Percentiles rank a stretch among this genome's conserved stretches.
phyloP scores from a whole-genome alignment of 2,113 vertebrate species.

The Brachyistius frenatus region DNA sequence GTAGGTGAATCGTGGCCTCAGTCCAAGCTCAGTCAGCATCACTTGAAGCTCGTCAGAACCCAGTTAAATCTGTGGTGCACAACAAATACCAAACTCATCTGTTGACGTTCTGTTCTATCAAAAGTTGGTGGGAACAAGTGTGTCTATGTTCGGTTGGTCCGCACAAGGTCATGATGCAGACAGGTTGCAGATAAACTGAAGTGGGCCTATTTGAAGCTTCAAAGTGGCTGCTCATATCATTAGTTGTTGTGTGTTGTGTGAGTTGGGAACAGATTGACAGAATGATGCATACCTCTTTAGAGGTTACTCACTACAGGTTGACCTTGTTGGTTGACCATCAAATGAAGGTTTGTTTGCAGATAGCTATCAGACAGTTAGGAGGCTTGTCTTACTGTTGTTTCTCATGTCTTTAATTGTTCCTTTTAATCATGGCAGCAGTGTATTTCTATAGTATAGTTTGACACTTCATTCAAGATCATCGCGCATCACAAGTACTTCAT shows the following conservation, averaged over 20 bases:
- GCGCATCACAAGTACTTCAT: not conserved
- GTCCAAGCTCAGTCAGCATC: slow-evolving; percentile 23
- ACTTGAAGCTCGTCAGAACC: slow-evolving; percentile 7
- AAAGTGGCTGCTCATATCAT: slow-evolving; percentile 69
- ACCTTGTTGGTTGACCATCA: slow-evolving; percentile 39
- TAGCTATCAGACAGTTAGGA: not conserved
- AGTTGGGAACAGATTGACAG: slow-evolving; percentile 60
- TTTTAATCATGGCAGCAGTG: not conserved
- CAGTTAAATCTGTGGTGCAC: slow-evolving; percentile 12
- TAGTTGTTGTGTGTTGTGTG: slow-evolving; percentile 45
- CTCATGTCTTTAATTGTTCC: not conserved
- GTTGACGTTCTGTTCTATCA: slow-evolving; percentile 25
- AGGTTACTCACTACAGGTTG: slow-evolving; percentile 39
- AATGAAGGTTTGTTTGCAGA: slow-evolving; percentile 17
- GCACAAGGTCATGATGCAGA: slow-evolving; percentile 59
- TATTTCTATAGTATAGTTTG: not conserved
- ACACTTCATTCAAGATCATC: not conserved
- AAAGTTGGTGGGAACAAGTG: slow-evolving; percentile 35
- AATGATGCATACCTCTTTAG: slow-evolving; percentile 53
- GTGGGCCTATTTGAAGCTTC: slow-evolving; percentile 73
- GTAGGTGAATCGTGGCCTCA: not conserved
- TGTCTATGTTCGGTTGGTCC: slow-evolving; percentile 47
- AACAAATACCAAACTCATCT: slow-evolving; percentile 33
- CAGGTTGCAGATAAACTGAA: slow-evolving; percentile 76
- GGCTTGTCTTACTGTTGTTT: not conserved